Conservation (phyloP, 2,113 vertebrate genomes). For the Dasyurus viverrinus region DNA sequence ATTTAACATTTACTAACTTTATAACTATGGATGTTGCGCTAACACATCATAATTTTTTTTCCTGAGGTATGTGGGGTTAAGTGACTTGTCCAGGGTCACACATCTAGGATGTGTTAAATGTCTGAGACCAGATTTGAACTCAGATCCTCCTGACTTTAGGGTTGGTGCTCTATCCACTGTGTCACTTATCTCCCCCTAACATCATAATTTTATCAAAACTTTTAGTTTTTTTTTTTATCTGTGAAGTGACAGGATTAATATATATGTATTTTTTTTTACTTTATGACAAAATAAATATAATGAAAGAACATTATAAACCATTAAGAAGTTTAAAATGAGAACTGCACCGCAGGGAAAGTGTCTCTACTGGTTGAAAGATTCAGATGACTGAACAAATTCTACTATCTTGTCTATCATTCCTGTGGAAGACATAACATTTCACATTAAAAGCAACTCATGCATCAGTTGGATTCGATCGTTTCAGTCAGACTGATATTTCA, state of each 20-base stretch:
- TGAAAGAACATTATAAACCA: neutral
- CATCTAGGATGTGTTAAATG: no score
- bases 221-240: neutral
- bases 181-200: neutral
- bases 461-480: slow-evolving; percentile 48
- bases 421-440: neutral
- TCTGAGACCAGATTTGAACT: no score
- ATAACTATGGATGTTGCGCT: neutral
- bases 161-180: no score
- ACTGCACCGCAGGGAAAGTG: neutral
- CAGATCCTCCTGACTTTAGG: no score
- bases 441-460: slow-evolving; percentile 13
- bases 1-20: neutral
- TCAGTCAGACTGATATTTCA: slow-evolving; percentile 59
- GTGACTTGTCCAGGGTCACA: no score
- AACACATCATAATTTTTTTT: neutral
- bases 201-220: neutral
- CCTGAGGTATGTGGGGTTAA: no score
- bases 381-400: neutral
- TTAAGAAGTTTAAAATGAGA: neutral
- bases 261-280: neutral
- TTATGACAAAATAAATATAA: neutral
- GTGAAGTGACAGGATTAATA: neutral
- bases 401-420: neutral
- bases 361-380: neutral